Evolutionary conservation across 2,888 invertebrate genomes (phyloP).

Genomic region (Ischnus inquisitorius): DNA sequence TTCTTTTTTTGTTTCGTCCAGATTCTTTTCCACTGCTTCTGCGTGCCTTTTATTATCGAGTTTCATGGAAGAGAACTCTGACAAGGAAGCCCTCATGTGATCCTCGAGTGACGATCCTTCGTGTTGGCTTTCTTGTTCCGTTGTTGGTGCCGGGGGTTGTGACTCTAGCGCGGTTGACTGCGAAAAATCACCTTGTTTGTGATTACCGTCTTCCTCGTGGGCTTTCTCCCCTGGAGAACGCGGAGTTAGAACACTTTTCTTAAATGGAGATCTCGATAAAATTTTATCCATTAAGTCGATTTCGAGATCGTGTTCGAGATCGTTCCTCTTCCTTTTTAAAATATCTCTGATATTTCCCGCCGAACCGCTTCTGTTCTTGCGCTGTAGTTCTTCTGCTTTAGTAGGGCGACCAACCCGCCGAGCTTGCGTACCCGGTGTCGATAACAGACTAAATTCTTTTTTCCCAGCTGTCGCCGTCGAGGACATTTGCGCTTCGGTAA

Average conservation of each 20-base stretch:
- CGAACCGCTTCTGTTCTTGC: background rate
- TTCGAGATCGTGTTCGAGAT: background rate
- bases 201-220: background rate
- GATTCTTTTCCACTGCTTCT: background rate
- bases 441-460: background rate
- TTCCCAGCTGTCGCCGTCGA: background rate
- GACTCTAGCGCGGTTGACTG: background rate
- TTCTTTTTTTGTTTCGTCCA: background rate
- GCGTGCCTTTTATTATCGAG: background rate
- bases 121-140: background rate
- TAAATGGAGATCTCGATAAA: background rate
- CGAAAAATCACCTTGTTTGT: background rate
- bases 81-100: background rate
- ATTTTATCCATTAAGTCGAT: background rate
- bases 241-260: no score
- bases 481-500: no score
- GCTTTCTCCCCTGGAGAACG: no score
- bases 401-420: background rate
- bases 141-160: background rate
- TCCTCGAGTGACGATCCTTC: background rate
- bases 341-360: constrained; percentile 8
- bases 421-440: background rate
- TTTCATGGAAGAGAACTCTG: background rate
- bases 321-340: constrained; percentile 4
- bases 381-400: background rate